Conservation (phyloP, 2,113 vertebrate genomes). For the Phylloscopus whistleri region DNA sequence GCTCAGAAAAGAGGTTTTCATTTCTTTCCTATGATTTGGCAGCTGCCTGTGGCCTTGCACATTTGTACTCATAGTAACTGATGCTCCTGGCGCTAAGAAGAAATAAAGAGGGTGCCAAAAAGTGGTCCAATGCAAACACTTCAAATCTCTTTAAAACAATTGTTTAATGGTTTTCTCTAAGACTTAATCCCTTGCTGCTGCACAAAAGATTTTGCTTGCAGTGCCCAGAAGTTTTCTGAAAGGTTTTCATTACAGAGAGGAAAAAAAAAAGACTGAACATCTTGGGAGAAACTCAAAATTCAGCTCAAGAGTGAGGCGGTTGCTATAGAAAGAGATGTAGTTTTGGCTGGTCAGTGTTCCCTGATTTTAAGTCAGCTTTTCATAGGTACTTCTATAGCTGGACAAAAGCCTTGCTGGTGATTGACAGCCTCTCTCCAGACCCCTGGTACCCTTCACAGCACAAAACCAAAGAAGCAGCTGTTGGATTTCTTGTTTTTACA, state of each 20-base stretch:
- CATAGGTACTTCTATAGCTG: background rate
- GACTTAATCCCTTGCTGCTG: background rate
- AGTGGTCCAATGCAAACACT: background rate
- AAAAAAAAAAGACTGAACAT: too few relatives aligned
- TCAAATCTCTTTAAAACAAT: background rate
- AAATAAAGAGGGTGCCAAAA: background rate
- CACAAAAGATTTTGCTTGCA: background rate
- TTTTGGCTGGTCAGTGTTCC: background rate
- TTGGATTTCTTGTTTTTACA: background rate
- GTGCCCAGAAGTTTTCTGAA: background rate
- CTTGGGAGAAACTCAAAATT: background rate
- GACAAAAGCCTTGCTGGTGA: background rate
- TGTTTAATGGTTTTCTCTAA: background rate
- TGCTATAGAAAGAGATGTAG: background rate
- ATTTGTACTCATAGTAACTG: background rate
- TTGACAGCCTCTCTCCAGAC: background rate
- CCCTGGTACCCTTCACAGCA: background rate
- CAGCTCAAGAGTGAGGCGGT: background rate
- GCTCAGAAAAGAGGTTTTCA: background rate
- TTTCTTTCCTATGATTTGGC: background rate
- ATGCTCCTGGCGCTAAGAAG: background rate
- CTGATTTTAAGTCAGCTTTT: background rate
- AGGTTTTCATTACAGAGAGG: background rate
- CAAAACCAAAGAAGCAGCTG: background rate
- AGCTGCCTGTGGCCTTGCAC: background rate